A percentile compares a stretch with the other conserved stretches of the same genome.
phyloP scores from a whole-genome alignment of 2,113 vertebrate genomes.

The Narcine bancroftii region DNA sequence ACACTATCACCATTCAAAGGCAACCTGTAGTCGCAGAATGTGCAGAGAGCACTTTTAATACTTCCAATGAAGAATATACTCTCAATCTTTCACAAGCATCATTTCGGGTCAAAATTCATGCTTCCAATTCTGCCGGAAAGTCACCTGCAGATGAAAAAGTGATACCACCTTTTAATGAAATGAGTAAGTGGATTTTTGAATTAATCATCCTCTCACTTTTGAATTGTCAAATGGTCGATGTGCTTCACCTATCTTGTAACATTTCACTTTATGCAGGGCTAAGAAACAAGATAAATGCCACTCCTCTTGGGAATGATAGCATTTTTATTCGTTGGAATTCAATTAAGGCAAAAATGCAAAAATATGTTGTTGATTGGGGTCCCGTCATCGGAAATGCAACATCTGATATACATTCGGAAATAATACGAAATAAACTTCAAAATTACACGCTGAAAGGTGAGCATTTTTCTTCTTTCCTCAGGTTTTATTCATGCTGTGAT shows the following conservation, averaged over 20 bases:
- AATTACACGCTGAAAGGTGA: background rate
- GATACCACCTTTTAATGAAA: background rate
- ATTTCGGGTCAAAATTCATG: background rate
- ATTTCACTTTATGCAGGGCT: background rate
- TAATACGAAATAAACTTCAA: no score
- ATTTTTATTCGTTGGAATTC: constrained; percentile 2
- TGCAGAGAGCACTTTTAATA: background rate
- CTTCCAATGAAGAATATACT: background rate
- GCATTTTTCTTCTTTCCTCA: background rate
- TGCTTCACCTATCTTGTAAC: background rate
- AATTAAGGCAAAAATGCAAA: background rate
- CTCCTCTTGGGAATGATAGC: background rate
- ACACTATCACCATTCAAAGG: background rate
- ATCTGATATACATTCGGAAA: background rate
- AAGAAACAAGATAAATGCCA: constrained; percentile 5
- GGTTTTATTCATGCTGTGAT: background rate
- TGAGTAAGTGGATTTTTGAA: background rate
- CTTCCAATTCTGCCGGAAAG: background rate
- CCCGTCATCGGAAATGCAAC: background rate
- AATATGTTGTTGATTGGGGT: constrained; percentile 3
- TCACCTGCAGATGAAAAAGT: constrained; percentile 1
- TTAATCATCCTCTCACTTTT: background rate
- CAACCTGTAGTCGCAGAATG: background rate
- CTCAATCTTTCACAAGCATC: background rate
- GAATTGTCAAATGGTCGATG: background rate